Conservation (phyloP, 2,888 invertebrate genomes). For the Pyrgus malvae region DNA sequence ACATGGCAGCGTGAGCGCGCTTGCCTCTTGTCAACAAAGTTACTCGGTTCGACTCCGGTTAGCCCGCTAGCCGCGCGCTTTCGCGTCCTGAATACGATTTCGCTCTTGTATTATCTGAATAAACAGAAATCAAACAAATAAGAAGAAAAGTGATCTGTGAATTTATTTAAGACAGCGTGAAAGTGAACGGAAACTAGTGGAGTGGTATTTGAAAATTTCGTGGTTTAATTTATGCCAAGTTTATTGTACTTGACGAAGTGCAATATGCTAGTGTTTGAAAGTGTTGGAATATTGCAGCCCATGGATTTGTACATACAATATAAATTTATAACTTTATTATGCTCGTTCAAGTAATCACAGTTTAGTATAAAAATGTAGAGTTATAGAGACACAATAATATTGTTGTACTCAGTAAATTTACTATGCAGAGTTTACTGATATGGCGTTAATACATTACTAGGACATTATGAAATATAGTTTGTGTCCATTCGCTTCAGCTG, state of each 20-base stretch:
- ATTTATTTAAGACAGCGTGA: constrained; percentile 39
- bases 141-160: constrained; percentile 45
- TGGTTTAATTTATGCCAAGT: constrained; percentile 11
- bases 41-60: constrained; percentile 52
- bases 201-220: constrained; percentile 33
- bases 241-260: constrained; percentile 12
- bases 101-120: constrained; percentile 24
- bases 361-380: neutral
- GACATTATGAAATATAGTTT: no score
- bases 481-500: neutral
- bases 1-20: constrained; percentile 66
- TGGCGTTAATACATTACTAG: no score
- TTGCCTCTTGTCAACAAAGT: constrained; percentile 77
- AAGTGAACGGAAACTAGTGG: constrained; percentile 45
- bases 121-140: constrained; percentile 32
- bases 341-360: no score
- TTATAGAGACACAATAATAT: no score
- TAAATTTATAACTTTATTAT: no score
- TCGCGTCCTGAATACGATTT: constrained; percentile 31
- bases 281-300: constrained; percentile 38
- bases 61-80: constrained; percentile 54
- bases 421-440: no score
- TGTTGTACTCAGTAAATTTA: no score
- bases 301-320: no score
- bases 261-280: constrained; percentile 28